A percentile compares a stretch with the other conserved stretches of the same genome.
These are phyloP conservation scores for Rhinichthys osculus DNA, from an alignment of 2,797 vertebrate species.

Conservation along the genomic window DNA sequence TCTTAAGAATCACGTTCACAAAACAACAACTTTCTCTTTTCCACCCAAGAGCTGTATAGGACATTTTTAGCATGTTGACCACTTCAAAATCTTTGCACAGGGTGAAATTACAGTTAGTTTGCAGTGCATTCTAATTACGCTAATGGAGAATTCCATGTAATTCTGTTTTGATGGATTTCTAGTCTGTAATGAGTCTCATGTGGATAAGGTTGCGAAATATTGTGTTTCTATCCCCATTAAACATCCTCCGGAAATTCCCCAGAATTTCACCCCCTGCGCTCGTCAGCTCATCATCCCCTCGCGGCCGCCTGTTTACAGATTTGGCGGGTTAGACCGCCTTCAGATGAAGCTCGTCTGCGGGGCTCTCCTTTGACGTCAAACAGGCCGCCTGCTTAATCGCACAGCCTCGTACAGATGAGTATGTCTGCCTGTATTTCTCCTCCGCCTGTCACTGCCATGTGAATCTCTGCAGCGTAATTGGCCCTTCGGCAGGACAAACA, in stretches of 20 bases:
- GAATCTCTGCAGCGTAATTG: slow-evolving; percentile 32
- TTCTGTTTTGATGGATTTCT: slow-evolving; percentile 4
- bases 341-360: slow-evolving; percentile 66
- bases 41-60: neutral
- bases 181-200: slow-evolving; percentile 14
- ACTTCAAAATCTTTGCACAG: neutral
- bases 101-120: neutral
- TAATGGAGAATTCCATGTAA: slow-evolving; percentile 5
- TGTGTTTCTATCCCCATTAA: neutral
- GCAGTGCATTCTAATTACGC: slow-evolving; percentile 6
- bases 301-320: neutral
- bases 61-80: neutral
- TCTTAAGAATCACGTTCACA: neutral
- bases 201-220: neutral
- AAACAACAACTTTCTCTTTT: neutral
- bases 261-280: neutral
- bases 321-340: neutral
- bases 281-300: neutral
- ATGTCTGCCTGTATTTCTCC: slow-evolving; percentile 45
- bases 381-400: slow-evolving; percentile 58
- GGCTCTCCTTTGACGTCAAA: slow-evolving; percentile 60
- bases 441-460: slow-evolving; percentile 27
- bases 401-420: slow-evolving; percentile 52
- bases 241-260: neutral
- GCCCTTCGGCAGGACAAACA: slow-evolving; percentile 20